Conservation (phyloP, 2,113 vertebrate genomes). For the Pseudorhombus dupliciocellatus region DNA sequence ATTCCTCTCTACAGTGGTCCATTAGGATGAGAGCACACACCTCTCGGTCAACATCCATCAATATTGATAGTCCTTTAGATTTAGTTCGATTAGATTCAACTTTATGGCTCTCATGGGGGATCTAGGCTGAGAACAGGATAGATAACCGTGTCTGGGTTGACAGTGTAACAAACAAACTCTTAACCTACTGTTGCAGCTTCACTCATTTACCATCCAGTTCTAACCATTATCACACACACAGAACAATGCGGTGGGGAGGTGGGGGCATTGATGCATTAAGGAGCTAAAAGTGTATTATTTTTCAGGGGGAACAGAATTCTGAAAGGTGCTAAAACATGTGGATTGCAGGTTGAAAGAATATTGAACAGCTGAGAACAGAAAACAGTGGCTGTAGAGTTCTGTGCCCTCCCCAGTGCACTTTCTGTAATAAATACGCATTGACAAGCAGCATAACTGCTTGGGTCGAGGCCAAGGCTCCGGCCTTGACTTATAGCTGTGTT, state of each 20-base stretch:
- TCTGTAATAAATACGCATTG: slow-evolving; percentile 36
- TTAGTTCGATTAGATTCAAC: slow-evolving; percentile 25
- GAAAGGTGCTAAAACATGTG: neutral
- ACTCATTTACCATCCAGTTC: neutral
- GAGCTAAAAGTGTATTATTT: neutral
- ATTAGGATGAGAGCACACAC: neutral
- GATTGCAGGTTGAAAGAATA: neutral
- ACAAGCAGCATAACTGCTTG: slow-evolving; percentile 21
- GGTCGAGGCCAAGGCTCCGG: neutral
- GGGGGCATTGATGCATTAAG: neutral
- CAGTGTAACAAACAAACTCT: slow-evolving; percentile 10
- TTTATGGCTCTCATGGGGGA: slow-evolving; percentile 39
- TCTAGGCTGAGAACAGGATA: slow-evolving; percentile 20
- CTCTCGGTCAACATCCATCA: slow-evolving; percentile 9
- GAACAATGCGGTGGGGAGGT: too few relatives aligned
- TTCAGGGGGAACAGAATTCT: neutral
- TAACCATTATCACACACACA: neutral
- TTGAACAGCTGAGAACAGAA: neutral
- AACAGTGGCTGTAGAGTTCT: neutral
- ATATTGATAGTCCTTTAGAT: slow-evolving; percentile 28
- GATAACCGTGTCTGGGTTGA: slow-evolving; percentile 23
- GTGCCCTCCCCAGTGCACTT: neutral
- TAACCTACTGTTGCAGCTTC: slow-evolving; percentile 2
- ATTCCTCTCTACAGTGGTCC: neutral
- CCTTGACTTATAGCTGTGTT: slow-evolving; percentile 31